Percentiles rank a stretch among this genome's conserved stretches.
Conservation (phyloP, 2,888 invertebrate genomes). For the Acanthococcus lagerstroemiae region DNA sequence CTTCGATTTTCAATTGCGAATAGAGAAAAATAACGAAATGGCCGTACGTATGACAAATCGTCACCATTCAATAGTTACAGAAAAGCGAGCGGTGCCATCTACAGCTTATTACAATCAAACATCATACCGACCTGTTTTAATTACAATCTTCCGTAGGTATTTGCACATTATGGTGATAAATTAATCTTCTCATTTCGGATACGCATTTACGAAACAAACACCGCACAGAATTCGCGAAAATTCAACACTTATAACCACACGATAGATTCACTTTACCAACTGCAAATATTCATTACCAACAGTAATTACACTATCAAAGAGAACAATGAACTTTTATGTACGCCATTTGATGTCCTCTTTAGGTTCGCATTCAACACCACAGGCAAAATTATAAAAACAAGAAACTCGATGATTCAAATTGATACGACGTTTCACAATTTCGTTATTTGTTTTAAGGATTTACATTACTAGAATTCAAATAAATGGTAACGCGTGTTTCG, state of each 20-base stretch:
- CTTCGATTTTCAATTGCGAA: not conserved
- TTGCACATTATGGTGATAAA: slow-evolving; percentile 32
- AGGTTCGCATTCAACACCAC: slow-evolving; percentile 39
- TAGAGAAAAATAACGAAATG: slow-evolving; percentile 30
- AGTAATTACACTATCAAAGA: slow-evolving; percentile 39
- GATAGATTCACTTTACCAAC: slow-evolving; percentile 1
- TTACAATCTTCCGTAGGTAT: slow-evolving; percentile 36
- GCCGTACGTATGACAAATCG: slow-evolving; percentile 26
- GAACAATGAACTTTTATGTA: slow-evolving; percentile 50
- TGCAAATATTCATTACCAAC: slow-evolving; percentile 16
- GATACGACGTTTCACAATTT: not conserved
- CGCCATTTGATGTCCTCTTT: slow-evolving; percentile 48
- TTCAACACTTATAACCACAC: slow-evolving; percentile 13
- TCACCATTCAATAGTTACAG: slow-evolving; percentile 24
- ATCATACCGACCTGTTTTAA: slow-evolving; percentile 38
- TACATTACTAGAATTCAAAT: not conserved
- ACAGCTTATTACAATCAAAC: slow-evolving; percentile 35
- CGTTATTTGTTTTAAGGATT: not conserved
- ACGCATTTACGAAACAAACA: slow-evolving; percentile 8
- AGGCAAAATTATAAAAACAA: slow-evolving; percentile 2
- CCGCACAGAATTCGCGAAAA: not conserved
- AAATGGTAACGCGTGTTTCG: slow-evolving; percentile 26
- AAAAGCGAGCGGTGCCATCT: slow-evolving; percentile 28
- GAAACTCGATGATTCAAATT: slow-evolving; percentile 3
- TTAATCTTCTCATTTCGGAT: slow-evolving; percentile 9